phyloP scores from a whole-genome alignment of 2,888 invertebrate genomes.

The Hylaea fasciaria region DNA sequence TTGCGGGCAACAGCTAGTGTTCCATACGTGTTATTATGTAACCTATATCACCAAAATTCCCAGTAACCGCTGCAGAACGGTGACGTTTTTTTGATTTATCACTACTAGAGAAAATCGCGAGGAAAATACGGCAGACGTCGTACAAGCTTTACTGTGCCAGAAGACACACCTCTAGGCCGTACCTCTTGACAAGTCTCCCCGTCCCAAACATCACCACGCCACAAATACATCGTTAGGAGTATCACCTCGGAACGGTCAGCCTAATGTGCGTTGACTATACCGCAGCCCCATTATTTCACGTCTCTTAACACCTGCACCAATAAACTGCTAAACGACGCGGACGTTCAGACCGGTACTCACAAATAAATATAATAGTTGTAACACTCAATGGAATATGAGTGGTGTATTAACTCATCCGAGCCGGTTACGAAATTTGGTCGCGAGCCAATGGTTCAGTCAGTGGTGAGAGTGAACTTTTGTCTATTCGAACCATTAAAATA shows the following conservation, averaged over 20 bases:
- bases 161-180: conserved; percentile 23
- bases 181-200: conserved; percentile 1
- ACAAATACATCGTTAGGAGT: background rate
- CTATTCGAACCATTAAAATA: conserved; percentile 33
- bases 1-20: no score
- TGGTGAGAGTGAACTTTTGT: conserved; percentile 30
- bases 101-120: conserved; percentile 4
- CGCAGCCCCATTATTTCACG: conserved; percentile 13
- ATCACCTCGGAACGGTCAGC: background rate
- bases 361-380: conserved; percentile 31
- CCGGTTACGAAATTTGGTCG: conserved; percentile 39
- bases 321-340: conserved; percentile 28
- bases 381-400: conserved; percentile 38
- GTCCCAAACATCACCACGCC: no score
- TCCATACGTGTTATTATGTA: no score
- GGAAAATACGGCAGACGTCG: conserved; percentile 6
- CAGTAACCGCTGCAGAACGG: background rate
- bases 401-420: conserved; percentile 34
- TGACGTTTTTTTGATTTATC: conserved; percentile 17
- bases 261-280: conserved; percentile 1
- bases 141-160: conserved; percentile 15
- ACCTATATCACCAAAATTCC: conserved; percentile 2
- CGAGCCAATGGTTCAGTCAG: conserved; percentile 27
- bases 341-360: conserved; percentile 23
- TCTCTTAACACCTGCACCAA: conserved; percentile 27